Base-by-base conservation (phyloP, 2,797 vertebrate species). In the Ctenochaetus hawaiiensis region DNA sequence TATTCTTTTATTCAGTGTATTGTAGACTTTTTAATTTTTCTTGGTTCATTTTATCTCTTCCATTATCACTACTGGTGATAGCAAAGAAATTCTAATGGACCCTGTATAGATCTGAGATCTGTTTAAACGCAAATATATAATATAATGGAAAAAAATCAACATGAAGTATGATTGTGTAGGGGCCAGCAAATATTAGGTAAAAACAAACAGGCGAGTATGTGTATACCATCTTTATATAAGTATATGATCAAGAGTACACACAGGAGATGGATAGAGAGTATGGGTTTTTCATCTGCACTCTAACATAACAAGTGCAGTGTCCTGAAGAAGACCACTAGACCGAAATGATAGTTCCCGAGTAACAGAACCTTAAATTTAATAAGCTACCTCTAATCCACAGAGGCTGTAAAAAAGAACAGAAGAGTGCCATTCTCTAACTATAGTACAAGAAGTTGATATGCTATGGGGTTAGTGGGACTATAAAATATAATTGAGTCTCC, bases 301-400 rank as follows among this genome's bases (percentile, higher is more conserved):
- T 43, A 39, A 83, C 75, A 86, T 78, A 77, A 82, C 77, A 83
- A 47, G 77, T 71, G 72, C 69, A 73, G 17, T 82, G 68, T 83
- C 76, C 76, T 72, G 52, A 71, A 60, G 22, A 23, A 68, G 30
- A 26, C 47, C 16, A 11, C 20, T 30, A 70, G 49, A 61, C 26
- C 9, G 30, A 49, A 8, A 70, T 84, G 73, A 72, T 72, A 43
- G 72, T 86, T 80, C 26, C 68, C 44, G 20, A 54, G 44, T 67
- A 67, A 64, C 18, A 67, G 43, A 64, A 53, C 37, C 20, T 58
- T 18, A 63, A 45, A 58, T 69, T 22, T 49, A 64, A 63, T 52
- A 47, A 3, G 2, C 12, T 59, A 11, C 49, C 18, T 60, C 22
- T 37, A 43, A 72, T 53, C 49, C 39, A 41, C 23, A 37, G 22